These are phyloP conservation scores for Megastigmus dorsalis DNA, from an alignment of 2,888 invertebrate species.

Conservation along the genomic window DNA sequence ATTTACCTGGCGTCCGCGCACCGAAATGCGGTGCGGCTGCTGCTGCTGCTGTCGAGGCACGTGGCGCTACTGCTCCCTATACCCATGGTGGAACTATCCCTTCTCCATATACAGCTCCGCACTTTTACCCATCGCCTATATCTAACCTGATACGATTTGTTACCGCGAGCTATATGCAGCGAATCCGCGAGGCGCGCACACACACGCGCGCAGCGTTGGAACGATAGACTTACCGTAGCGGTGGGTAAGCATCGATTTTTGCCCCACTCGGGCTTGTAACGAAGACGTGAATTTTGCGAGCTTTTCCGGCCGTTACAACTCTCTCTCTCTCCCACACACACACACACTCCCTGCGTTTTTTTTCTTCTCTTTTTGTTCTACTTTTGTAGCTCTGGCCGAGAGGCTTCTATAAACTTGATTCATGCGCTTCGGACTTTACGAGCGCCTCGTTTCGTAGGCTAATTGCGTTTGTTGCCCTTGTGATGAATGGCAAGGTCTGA, in stretches of 20 bases:
- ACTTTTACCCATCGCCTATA: conserved; percentile 23
- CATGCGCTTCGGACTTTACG: conserved; percentile 47
- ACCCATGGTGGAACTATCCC: no score
- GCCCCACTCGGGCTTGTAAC: background rate
- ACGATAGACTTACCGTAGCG: no score
- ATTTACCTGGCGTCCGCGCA: conserved; percentile 63
- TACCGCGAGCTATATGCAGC: background rate
- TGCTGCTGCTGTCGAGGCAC: no score
- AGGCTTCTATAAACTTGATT: conserved; percentile 47
- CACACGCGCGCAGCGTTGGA: no score
- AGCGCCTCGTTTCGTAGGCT: conserved; percentile 27
- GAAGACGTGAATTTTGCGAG: conserved; percentile 38
- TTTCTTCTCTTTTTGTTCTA: background rate
- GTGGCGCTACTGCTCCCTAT: no score
- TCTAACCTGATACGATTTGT: conserved; percentile 11
- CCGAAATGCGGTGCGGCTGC: no score
- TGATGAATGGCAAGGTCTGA: conserved; percentile 35
- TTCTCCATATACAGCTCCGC: background rate
- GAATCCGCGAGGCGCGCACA: no score
- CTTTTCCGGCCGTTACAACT: no score
- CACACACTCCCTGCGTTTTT: background rate
- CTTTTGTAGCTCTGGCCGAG: no score
- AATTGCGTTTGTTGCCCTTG: conserved; percentile 30
- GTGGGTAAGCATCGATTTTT: conserved; percentile 19
- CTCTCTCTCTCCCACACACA: background rate